Percentiles rank a stretch among this genome's conserved stretches.
Conservation (phyloP, 1,140 invertebrate species). For the Helicoverpa zea region DNA sequence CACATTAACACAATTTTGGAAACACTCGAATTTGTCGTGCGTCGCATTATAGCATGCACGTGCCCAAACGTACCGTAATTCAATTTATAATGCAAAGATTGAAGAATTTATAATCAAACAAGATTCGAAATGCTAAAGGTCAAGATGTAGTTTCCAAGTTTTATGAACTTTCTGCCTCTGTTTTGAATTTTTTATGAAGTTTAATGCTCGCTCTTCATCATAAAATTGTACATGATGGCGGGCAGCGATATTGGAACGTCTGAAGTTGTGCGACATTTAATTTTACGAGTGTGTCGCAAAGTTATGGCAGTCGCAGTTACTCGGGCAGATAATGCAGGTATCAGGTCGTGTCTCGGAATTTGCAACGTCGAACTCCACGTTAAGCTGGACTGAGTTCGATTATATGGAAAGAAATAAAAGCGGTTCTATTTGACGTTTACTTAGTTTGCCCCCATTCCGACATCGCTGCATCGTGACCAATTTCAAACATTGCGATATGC, state of each 20-base stretch:
- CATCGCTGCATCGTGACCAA: slow-evolving; percentile 19
- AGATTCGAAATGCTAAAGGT: slow-evolving; percentile 24
- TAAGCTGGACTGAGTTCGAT: slow-evolving; percentile 1
- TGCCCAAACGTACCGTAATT: slow-evolving; percentile 24
- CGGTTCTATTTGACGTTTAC: background rate
- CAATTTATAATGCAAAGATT: slow-evolving; percentile 23
- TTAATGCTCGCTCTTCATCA: slow-evolving; percentile 11
- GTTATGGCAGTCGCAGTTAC: slow-evolving; percentile 19
- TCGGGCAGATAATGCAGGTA: slow-evolving; percentile 30
- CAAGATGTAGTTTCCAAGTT: slow-evolving; percentile 22
- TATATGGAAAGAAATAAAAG: slow-evolving; percentile 27
- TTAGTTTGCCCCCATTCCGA: background rate
- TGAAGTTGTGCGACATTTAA: slow-evolving; percentile 18
- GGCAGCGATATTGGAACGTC: slow-evolving; percentile 15
- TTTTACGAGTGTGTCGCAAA: slow-evolving; percentile 24
- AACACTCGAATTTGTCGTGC: background rate
- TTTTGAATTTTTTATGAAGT: slow-evolving; percentile 40
- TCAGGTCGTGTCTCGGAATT: background rate
- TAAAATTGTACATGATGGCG: slow-evolving; percentile 20
- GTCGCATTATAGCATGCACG: background rate
- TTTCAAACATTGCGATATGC: slow-evolving; percentile 8
- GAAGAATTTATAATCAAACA: slow-evolving; percentile 19
- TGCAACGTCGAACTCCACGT: background rate
- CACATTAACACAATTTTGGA: slow-evolving; percentile 39
- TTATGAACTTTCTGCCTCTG: slow-evolving; percentile 32